Evolutionary conservation across 2,888 invertebrate genomes (phyloP).

Genomic region (Cyaniris semiargus): DNA sequence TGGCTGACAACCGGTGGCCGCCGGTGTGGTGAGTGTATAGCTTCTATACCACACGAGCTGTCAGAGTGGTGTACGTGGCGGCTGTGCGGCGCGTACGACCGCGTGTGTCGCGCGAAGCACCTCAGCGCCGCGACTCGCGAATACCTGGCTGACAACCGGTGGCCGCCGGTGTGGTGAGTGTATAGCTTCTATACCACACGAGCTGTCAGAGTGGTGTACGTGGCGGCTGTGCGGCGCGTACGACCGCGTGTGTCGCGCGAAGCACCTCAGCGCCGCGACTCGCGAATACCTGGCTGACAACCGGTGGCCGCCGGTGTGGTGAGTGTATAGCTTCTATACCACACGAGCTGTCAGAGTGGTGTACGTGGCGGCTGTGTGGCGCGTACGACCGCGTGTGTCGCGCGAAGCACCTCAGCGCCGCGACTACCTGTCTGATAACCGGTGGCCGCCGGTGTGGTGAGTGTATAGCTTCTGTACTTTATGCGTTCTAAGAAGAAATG

Average conservation of each 20-base stretch:
- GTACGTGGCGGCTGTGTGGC: slow-evolving; percentile 93
- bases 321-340: no score
- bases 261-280: slow-evolving; percentile 90
- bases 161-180: slow-evolving; percentile 87
- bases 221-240: slow-evolving; percentile 95
- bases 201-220: slow-evolving; percentile 96
- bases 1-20: slow-evolving; percentile 94
- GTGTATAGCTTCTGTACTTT: not conserved
- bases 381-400: slow-evolving; percentile 96
- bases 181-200: no score
- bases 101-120: slow-evolving; percentile 90
- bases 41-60: slow-evolving; percentile 92
- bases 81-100: slow-evolving; percentile 94
- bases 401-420: slow-evolving; percentile 89
- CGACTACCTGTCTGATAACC: slow-evolving; percentile 93
- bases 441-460: slow-evolving; percentile 89
- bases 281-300: slow-evolving; percentile 93
- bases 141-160: slow-evolving; percentile 91
- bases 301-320: slow-evolving; percentile 90
- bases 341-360: slow-evolving; percentile 96
- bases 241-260: slow-evolving; percentile 93
- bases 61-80: slow-evolving; percentile 98
- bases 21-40: slow-evolving; percentile 83
- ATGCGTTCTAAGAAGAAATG: no score
- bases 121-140: slow-evolving; percentile 93